phyloP scores from a whole-genome alignment of 2,797 vertebrate species.

The Mionectes olivaceus region DNA sequence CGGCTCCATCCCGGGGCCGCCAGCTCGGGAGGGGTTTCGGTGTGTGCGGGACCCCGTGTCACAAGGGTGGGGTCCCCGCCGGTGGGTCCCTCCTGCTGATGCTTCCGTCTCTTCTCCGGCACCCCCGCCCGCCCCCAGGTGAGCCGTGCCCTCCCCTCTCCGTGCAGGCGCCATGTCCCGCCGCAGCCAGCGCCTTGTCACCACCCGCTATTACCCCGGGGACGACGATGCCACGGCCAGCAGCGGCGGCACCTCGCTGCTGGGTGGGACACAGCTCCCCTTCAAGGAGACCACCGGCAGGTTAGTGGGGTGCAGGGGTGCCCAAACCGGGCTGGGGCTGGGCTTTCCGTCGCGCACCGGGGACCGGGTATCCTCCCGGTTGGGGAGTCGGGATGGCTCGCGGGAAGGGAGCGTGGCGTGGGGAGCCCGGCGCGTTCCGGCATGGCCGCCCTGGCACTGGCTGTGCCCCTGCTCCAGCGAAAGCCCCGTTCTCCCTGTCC shows the following conservation, averaged over 20 bases:
- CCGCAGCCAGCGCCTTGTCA: conserved; percentile 79
- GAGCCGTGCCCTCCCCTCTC: background rate
- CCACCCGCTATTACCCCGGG: conserved; percentile 65
- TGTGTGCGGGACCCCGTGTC: background rate
- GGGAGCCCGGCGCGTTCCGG: fast-evolving
- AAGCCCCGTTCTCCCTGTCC: background rate
- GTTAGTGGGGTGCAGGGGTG: background rate
- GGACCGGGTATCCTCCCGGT: background rate
- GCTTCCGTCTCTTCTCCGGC: background rate
- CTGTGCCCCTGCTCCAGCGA: background rate
- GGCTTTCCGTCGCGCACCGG: fast-evolving
- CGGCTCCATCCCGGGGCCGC: background rate
- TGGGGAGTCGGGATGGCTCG: fast-evolving
- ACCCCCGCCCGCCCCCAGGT: background rate
- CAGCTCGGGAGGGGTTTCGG: background rate
- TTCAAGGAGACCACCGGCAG: conserved; percentile 74
- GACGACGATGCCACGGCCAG: conserved; percentile 73
- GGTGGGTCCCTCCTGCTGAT: background rate
- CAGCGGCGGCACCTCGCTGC: conserved; percentile 59
- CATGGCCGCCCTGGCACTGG: background rate
- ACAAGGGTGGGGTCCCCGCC: background rate
- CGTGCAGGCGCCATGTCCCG: conserved; percentile 71
- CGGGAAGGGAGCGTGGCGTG: background rate
- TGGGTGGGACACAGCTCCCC: conserved; percentile 56
- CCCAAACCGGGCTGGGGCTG: background rate